Conservation (phyloP, 2,797 vertebrate species). For the Cetoscarus ocellatus region DNA sequence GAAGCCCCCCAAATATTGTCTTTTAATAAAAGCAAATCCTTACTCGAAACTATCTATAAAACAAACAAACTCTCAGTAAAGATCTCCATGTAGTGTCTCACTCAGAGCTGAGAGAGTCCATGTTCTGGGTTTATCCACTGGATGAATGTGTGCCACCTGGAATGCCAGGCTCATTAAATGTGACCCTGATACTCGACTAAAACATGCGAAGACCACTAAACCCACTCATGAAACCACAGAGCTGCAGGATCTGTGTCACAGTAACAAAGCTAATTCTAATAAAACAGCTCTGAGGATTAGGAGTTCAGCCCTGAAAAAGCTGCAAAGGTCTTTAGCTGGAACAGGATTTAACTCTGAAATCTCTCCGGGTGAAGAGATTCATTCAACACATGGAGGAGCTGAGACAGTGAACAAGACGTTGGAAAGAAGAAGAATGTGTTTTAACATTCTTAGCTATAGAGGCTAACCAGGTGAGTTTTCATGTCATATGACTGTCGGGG, state of each 20-base stretch:
- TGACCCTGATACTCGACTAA: not conserved
- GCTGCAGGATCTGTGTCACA: conserved; percentile 17
- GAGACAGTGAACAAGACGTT: too few relatives aligned
- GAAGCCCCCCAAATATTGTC: too few relatives aligned
- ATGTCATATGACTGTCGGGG: too few relatives aligned
- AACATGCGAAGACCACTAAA: conserved; percentile 17
- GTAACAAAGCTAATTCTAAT: conserved; percentile 23
- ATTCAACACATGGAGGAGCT: not conserved
- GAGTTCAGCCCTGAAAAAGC: conserved; percentile 8
- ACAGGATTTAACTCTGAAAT: conserved; percentile 19
- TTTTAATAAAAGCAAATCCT: too few relatives aligned
- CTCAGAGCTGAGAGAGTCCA: not conserved
- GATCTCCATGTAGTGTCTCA: too few relatives aligned
- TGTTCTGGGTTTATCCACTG: too few relatives aligned
- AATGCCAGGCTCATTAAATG: not conserved
- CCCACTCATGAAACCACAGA: conserved; percentile 30
- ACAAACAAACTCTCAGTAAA: too few relatives aligned
- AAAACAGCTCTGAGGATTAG: conserved; percentile 25
- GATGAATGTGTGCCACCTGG: not conserved
- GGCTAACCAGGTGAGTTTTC: too few relatives aligned
- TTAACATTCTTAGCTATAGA: too few relatives aligned
- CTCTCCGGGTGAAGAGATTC: conserved; percentile 15
- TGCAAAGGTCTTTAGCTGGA: not conserved
- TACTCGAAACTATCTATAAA: too few relatives aligned
- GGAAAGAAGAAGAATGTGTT: too few relatives aligned